Evolutionary conservation across 2,888 invertebrate species (phyloP), one percentile per base, ranked within the genome.

Genomic region (Dyspetes luteomarginatus): DNA sequence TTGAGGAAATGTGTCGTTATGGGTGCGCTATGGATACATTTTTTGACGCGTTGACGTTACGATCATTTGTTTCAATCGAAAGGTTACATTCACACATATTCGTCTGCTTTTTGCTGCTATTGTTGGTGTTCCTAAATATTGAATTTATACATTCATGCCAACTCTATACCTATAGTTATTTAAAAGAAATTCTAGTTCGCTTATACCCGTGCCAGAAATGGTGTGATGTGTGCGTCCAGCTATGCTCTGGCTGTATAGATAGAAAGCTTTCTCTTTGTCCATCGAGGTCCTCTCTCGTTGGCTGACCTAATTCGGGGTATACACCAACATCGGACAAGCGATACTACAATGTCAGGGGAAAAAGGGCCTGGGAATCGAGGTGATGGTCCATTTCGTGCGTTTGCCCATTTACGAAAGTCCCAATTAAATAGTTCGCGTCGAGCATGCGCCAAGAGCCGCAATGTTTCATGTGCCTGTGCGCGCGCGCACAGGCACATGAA

Each of bases 221-320:
- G 79, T 85, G 77, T 83, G 81, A 60, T 62, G 64, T 62, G 60
- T 84, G 28, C 12, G 65, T 56, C 58, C 78, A 81, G 22, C 24
- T 17, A 62, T 52, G 43, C 48, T 26, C 26, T 22, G n/a, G 5
- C 4, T 15, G 45, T 45, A 78, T 45, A 79, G 78, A 77, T 55
- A 45, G 36, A 68, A 72, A 68, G 65, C 65, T 82, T 64, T 22
- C 78, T 84, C 87, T 87, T 82, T 87, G 83, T 83, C 76, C 78
- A 58, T 69, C 85, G 67, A 82, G 81, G 69, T 67, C 68, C 77
- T 79, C 78, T 79, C 80, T 62, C 84, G 77, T 76, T 83, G 84
- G 84, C 82, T 87, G 87, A 87, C 87, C 87, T 87, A 87, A 83
- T 87, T 87, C 81, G 78, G 84, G 79, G 83, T 55, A 72, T 55